Conservation (phyloP, 2,797 vertebrate species). For the Uromys caudimaculatus region DNA sequence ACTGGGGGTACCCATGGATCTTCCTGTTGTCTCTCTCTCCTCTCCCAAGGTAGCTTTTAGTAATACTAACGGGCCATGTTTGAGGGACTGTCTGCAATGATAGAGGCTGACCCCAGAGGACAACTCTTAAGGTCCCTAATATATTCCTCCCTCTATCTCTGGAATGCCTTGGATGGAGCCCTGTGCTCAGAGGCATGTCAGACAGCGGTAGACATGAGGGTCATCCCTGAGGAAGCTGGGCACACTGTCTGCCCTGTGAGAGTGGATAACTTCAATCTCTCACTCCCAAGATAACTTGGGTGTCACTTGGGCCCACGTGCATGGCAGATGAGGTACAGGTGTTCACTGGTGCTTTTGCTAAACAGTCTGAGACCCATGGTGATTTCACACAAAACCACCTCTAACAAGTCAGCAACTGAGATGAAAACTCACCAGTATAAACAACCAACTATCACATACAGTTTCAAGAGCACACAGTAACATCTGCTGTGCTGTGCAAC, state of each 20-base stretch:
- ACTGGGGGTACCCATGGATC: not conserved
- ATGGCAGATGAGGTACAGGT: fast-evolving
- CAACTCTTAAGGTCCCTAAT: not conserved
- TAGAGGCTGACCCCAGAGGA: fast-evolving
- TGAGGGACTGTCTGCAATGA: not conserved
- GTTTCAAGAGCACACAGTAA: not conserved
- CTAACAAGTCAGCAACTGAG: not conserved
- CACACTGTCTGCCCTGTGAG: not conserved
- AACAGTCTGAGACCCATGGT: not conserved
- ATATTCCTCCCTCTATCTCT: not conserved
- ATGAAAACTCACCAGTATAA: not conserved
- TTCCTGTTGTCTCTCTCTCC: fast-evolving
- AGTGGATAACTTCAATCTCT: no score
- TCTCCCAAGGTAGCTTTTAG: not conserved
- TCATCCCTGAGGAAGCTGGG: not conserved
- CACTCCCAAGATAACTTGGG: not conserved
- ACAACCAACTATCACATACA: fast-evolving
- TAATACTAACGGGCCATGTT: no score
- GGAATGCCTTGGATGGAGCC: fast-evolving
- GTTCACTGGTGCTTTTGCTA: fast-evolving
- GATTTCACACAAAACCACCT: not conserved
- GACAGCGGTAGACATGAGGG: fast-evolving
- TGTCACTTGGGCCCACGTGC: fast-evolving
- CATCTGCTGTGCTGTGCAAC: fast-evolving
- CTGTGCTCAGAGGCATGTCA: not conserved